Percentiles rank a stretch among this genome's conserved stretches.
phyloP scores from a whole-genome alignment of 2,113 vertebrate genomes.

The Mustela nigripes region DNA sequence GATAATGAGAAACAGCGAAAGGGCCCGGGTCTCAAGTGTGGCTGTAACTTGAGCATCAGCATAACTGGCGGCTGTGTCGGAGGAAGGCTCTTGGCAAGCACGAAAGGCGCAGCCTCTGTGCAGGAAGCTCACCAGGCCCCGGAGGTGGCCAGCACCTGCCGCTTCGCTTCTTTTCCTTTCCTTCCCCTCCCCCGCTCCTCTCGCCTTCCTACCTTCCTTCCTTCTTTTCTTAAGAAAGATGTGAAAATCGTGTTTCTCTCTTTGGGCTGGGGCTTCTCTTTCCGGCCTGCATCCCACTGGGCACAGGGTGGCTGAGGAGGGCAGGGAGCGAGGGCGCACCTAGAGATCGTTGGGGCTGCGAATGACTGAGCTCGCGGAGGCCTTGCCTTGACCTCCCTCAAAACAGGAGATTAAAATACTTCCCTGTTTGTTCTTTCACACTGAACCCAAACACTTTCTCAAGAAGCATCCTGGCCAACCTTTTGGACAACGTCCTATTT shows the following conservation, averaged over 20 bases:
- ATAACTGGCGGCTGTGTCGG: constrained; percentile 70
- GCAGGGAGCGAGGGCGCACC: neutral
- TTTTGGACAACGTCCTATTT: neutral
- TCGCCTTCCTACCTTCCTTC: too few species aligned
- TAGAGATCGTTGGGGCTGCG: neutral
- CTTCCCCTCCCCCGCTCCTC: accelerated
- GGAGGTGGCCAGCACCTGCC: neutral
- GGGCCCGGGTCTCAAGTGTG: constrained; percentile 52
- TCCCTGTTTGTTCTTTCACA: neutral
- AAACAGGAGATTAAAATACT: neutral
- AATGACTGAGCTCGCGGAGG: neutral
- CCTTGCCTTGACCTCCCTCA: neutral
- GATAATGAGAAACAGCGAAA: neutral
- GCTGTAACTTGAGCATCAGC: neutral
- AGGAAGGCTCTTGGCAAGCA: constrained; percentile 10
- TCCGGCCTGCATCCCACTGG: constrained; percentile 49
- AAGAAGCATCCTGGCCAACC: neutral
- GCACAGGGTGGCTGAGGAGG: neutral
- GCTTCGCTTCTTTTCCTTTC: neutral
- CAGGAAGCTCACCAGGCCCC: constrained; percentile 64
- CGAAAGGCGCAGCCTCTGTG: constrained; percentile 65
- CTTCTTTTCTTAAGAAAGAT: neutral
- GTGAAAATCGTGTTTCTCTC: neutral
- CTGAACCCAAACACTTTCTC: constrained; percentile 46
- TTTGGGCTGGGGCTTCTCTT: constrained; percentile 28